phyloP scores from a whole-genome alignment of 1,140 invertebrate genomes.

The Brachionus sp. region DNA sequence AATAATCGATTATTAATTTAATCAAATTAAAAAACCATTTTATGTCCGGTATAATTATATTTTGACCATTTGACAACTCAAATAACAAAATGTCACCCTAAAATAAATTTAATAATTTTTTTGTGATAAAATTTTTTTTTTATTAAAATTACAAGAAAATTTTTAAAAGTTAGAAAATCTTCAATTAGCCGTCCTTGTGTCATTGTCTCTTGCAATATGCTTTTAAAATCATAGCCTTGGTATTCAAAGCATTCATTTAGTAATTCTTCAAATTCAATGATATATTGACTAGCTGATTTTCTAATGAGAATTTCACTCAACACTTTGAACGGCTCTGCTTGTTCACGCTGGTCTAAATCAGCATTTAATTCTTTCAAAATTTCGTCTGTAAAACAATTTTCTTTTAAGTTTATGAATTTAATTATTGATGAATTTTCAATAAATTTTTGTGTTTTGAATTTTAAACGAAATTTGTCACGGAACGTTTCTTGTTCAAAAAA shows the following conservation, averaged over 20 bases:
- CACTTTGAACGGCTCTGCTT: neutral
- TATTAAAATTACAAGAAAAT: neutral
- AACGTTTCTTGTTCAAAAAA: constrained; percentile 28
- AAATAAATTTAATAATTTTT: no score
- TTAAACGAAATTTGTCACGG: neutral
- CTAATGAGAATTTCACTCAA: neutral
- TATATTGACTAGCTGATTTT: neutral
- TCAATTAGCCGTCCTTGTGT: neutral
- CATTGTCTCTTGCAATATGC: neutral
- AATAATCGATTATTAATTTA: neutral
- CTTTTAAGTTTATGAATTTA: neutral
- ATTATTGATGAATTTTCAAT: neutral
- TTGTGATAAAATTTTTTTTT: no score
- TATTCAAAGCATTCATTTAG: neutral
- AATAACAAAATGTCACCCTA: neutral
- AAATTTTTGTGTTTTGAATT: neutral
- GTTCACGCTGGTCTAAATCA: neutral
- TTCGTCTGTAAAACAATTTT: neutral
- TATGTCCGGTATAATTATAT: neutral
- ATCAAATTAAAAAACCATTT: neutral
- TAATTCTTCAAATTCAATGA: neutral
- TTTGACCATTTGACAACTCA: neutral
- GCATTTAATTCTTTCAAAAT: neutral
- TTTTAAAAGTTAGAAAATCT: constrained; percentile 18
- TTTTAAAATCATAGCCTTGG: neutral